phyloP scores from a whole-genome alignment of 2,113 vertebrate species.

The Sylvietta virens region DNA sequence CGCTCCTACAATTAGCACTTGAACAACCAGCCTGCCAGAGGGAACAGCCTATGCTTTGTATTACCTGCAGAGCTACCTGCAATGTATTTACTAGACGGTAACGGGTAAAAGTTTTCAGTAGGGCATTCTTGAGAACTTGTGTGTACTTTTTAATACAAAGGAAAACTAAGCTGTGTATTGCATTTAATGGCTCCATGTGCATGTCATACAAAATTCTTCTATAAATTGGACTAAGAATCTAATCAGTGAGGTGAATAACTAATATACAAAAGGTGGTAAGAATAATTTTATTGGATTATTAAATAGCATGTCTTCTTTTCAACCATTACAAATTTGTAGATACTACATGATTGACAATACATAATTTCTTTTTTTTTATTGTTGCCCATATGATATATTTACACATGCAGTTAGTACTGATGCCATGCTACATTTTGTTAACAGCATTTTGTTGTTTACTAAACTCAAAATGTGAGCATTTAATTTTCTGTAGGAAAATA shows the following conservation, averaged over 20 bases:
- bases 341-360: constrained; percentile 80
- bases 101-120: background rate
- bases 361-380: constrained; percentile 75
- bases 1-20: background rate
- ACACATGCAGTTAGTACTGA: constrained; percentile 87
- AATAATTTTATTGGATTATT: constrained; percentile 95
- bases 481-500: constrained; percentile 65
- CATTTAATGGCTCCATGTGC: background rate
- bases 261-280: constrained; percentile 71
- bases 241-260: constrained; percentile 4
- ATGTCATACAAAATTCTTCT: background rate
- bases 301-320: constrained; percentile 80
- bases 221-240: background rate
- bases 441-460: constrained; percentile 70
- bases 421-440: constrained; percentile 88
- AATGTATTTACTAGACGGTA: background rate
- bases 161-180: background rate
- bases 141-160: background rate
- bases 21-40: background rate
- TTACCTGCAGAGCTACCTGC: background rate
- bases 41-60: fast-evolving
- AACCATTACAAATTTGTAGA: constrained; percentile 84
- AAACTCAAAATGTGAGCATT: constrained; percentile 63
- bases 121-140: fast-evolving
- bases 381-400: constrained; percentile 74